Percentiles rank a stretch among this genome's conserved stretches.
These are phyloP conservation scores for Mesitornis unicolor DNA, from an alignment of 2,113 vertebrate species.

Conservation along the genomic window DNA sequence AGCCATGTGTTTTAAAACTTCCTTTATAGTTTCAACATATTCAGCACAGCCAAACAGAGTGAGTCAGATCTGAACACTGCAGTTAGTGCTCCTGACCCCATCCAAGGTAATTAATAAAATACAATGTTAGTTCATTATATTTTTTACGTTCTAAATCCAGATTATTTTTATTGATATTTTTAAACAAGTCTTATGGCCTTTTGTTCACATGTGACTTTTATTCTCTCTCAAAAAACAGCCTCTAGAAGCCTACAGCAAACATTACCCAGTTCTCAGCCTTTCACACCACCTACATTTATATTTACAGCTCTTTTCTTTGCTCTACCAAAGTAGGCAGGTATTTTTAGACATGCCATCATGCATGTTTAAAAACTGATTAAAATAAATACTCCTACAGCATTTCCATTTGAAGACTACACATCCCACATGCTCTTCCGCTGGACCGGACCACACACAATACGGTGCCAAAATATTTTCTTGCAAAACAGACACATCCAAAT, in stretches of 20 bases:
- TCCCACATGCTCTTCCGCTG: neutral
- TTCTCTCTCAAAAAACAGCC: neutral
- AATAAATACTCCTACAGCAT: slow-evolving; percentile 45
- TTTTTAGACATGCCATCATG: slow-evolving; percentile 35
- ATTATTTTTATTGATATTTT: too few relatives aligned
- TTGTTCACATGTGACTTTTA: neutral
- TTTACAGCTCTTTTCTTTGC: neutral
- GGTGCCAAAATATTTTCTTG: neutral
- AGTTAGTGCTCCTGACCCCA: neutral
- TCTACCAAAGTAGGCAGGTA: neutral
- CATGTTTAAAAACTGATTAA: slow-evolving; percentile 35
- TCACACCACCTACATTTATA: neutral
- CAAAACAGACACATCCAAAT: neutral
- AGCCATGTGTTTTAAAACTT: slow-evolving; percentile 41
- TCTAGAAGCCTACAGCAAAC: neutral
- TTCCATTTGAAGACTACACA: slow-evolving; percentile 43
- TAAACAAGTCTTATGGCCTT: neutral
- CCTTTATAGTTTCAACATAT: neutral
- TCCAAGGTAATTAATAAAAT: neutral
- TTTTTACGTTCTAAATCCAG: neutral
- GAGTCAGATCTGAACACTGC: neutral
- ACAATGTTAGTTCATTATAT: neutral
- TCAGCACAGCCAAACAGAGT: neutral
- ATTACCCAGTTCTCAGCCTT: neutral
- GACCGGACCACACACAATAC: neutral